phyloP scores from a whole-genome alignment of 2,797 vertebrate genomes.

The Passerculus sandwichensis region DNA sequence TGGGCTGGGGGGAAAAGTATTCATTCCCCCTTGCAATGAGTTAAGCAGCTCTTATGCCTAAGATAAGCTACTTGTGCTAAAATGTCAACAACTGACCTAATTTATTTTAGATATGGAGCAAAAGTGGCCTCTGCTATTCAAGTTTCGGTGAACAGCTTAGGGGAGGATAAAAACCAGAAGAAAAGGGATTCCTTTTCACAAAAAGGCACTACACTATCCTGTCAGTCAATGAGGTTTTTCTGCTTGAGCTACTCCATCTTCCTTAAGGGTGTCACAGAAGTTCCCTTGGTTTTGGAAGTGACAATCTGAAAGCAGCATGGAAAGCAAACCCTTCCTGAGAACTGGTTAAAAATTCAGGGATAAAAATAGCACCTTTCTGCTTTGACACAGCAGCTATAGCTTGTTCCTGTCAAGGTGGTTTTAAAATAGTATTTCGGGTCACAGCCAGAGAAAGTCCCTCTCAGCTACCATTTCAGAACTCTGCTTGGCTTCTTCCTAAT shows the following conservation, averaged over 20 bases:
- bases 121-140: background rate
- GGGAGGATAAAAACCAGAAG: background rate
- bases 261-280: background rate
- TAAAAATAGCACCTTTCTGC: constrained; percentile 37
- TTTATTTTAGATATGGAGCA: constrained; percentile 34
- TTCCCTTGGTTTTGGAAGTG: background rate
- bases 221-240: background rate
- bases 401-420: constrained; percentile 28
- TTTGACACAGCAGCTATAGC: background rate
- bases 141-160: background rate
- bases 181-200: background rate
- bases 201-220: background rate
- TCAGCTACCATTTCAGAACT: background rate
- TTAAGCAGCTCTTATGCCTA: constrained; percentile 59
- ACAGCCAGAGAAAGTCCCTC: constrained; percentile 2
- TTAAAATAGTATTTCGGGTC: background rate
- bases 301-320: background rate
- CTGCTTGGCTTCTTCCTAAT: constrained; percentile 1
- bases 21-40: background rate
- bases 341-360: background rate
- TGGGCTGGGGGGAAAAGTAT: background rate
- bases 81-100: constrained; percentile 51
- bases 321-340: background rate
- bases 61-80: constrained; percentile 63
- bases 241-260: background rate